phyloP scores from a whole-genome alignment of 2,888 invertebrate genomes.

The Timema cristinae region DNA sequence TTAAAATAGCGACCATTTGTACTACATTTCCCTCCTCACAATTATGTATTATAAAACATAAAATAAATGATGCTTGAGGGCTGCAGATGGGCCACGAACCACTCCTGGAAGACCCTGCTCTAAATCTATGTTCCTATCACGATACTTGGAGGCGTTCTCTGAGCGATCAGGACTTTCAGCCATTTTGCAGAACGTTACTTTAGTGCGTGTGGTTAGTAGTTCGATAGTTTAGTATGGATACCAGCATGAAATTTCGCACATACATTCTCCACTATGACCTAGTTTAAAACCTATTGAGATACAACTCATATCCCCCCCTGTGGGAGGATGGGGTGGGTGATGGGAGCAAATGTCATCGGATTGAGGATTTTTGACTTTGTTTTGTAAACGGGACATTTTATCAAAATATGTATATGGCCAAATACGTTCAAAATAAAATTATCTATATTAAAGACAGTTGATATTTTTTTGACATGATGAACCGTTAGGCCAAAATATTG shows the following conservation, averaged over 20 bases:
- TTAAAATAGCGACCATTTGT: too few relatives aligned
- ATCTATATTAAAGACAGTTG: background rate
- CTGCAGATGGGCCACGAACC: too few relatives aligned
- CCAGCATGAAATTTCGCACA: background rate
- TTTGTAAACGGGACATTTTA: background rate
- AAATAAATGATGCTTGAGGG: too few relatives aligned
- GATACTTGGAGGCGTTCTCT: too few relatives aligned
- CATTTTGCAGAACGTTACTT: too few relatives aligned
- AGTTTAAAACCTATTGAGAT: slow-evolving; percentile 1
- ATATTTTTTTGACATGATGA: background rate
- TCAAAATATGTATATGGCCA: background rate
- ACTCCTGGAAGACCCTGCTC: too few relatives aligned
- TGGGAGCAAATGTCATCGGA: background rate
- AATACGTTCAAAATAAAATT: background rate
- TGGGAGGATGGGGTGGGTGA: background rate
- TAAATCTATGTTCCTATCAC: too few relatives aligned
- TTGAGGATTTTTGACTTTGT: background rate
- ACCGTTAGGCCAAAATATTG: background rate
- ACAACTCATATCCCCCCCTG: background rate
- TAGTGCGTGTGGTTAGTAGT: slow-evolving; percentile 4
- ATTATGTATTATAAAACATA: too few relatives aligned
- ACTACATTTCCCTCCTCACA: too few relatives aligned
- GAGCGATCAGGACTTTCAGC: too few relatives aligned
- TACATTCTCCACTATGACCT: background rate
- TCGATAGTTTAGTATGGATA: slow-evolving; percentile 6